Evolutionary conservation across 2,797 vertebrate genomes (phyloP), one percentile per base, ranked within the genome.

Genomic region (Staurois parvus): DNA sequence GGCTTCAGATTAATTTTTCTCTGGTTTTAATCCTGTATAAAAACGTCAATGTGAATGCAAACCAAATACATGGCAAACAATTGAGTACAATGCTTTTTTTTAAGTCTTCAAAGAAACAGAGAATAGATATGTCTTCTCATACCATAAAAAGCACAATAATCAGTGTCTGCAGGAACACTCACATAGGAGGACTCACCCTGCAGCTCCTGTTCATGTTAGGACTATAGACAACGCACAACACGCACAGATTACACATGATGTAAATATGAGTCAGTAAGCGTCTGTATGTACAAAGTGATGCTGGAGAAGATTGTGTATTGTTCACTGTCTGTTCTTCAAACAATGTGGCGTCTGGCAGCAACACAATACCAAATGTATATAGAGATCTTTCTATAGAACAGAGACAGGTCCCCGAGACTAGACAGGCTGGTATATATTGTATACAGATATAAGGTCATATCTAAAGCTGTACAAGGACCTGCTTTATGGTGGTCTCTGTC

Each of bases 321-420:
- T 78, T 76, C 45, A 56, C 26, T 32, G 74, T 19, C 17, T 76
- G 74, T 29, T 66, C 59, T 40, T n/a, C 29, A 64, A 78, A 78
- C 56, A 76, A 32, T n/a, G 30, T 17, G 30, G 76, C 4, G 30
- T 77, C 52, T 78, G 76, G 42, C n/a, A n/a, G 48, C 21, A 77
- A n/a, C 21, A 34, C 29, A 59, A 72, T 40, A 40, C 32, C 10
- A n/a, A 52, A 76, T 76, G 9, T 32, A 76, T 59, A 56, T 45
- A 76, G 21, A 77, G 29, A 62, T 8, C 30, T 77, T 56, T 77
- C 48, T 77, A 62, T 64, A 64, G 52, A 64, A 59, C 7, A 26
- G 19, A 30, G 30, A 77, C 29, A 15, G 21, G 56, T 34, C n/a
- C 32, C 29, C 32, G 42, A 75, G 45, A 28, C 29, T 13, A 75